Percentiles rank a stretch among this genome's conserved stretches.
Evolutionary conservation across 1,140 invertebrate genomes (phyloP).

Genomic region (Euura lappo): DNA sequence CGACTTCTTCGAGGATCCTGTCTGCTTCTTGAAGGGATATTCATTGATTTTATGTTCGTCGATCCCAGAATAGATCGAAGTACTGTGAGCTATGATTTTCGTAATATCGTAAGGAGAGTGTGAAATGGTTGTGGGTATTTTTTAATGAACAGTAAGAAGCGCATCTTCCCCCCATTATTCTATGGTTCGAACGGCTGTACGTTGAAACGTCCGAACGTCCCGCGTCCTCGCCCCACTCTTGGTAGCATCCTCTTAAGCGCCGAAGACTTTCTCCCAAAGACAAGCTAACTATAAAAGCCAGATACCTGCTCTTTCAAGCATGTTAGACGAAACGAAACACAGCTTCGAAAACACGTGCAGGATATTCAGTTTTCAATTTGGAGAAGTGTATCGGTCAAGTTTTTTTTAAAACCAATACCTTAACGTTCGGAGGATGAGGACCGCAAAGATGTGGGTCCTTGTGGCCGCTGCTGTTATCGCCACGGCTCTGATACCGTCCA

Average conservation of each 20-base stretch:
- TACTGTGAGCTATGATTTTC: neutral
- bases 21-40: neutral
- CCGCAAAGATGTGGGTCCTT: conserved; percentile 40
- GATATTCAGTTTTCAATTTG: neutral
- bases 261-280: conserved; percentile 61
- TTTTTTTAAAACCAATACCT: neutral
- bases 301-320: conserved; percentile 55
- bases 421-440: conserved; percentile 33
- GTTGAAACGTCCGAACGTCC: conserved; percentile 26
- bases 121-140: neutral
- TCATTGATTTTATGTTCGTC: no score
- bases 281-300: conserved; percentile 58
- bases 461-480: conserved; percentile 42
- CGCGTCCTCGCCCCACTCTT: conserved; percentile 27
- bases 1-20: neutral
- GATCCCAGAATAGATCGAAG: no score
- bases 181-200: neutral
- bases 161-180: neutral
- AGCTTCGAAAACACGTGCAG: conserved; percentile 4
- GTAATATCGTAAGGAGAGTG: neutral
- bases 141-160: neutral
- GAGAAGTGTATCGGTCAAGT: neutral
- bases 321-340: conserved; percentile 53
- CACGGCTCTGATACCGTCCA: conserved; percentile 41
- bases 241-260: conserved; percentile 49